phyloP scores from a whole-genome alignment of 2,797 vertebrate species.

The Apodemus agrarius region DNA sequence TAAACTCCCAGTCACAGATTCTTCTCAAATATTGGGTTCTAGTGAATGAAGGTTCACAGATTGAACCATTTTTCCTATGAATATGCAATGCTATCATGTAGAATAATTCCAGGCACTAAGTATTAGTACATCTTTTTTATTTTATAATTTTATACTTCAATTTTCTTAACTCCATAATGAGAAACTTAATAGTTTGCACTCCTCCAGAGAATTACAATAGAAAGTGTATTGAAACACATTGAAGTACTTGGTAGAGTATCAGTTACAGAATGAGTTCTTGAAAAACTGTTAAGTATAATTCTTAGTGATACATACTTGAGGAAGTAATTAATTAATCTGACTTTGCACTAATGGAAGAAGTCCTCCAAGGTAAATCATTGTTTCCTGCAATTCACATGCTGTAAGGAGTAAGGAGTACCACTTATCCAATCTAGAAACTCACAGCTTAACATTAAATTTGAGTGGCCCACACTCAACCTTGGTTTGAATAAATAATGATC shows the following conservation, averaged over 20 bases:
- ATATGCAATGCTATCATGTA: background rate
- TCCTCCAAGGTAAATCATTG: background rate
- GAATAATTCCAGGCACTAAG: background rate
- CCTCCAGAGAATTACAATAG: background rate
- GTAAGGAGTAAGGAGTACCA: background rate
- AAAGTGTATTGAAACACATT: background rate
- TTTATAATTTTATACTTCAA: conserved; percentile 12
- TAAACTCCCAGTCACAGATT: background rate
- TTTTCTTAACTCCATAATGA: conserved; percentile 5
- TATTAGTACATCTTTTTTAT: background rate
- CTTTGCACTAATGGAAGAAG: background rate
- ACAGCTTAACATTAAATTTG: background rate
- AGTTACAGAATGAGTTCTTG: background rate
- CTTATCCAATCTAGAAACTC: background rate
- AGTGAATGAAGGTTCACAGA: background rate
- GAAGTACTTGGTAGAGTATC: background rate
- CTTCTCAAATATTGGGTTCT: background rate
- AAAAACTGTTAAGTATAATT: background rate
- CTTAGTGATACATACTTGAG: background rate
- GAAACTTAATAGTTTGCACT: background rate
- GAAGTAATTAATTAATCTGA: background rate
- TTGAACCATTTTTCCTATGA: background rate
- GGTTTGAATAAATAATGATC: background rate
- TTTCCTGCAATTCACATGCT: background rate
- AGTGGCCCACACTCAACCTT: background rate